Evolutionary conservation across 2,797 vertebrate genomes (phyloP).

Genomic region (Sphaeramia orbicularis): DNA sequence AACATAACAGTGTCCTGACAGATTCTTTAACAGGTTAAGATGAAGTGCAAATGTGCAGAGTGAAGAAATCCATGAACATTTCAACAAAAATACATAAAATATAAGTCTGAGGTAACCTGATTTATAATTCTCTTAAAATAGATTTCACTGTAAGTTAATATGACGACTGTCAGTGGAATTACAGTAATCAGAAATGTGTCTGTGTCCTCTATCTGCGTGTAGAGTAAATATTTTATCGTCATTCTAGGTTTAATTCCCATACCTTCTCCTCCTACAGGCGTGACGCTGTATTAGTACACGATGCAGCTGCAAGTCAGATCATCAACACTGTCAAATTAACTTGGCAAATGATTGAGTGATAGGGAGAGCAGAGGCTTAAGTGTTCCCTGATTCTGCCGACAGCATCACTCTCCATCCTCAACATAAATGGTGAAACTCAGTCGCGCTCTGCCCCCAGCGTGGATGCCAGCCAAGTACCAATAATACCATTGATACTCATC

Average conservation of each 20-base stretch:
- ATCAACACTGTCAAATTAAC: constrained; percentile 54
- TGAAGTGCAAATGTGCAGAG: not conserved
- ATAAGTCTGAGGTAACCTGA: constrained; percentile 6
- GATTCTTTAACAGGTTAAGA: not conserved
- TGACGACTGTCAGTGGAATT: constrained; percentile 13
- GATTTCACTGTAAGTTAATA: constrained; percentile 1
- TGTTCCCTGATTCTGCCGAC: constrained; percentile 70
- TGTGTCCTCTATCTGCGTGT: constrained; percentile 27
- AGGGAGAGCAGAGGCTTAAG: constrained; percentile 65
- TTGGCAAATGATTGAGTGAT: constrained; percentile 51
- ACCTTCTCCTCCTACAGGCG: constrained; percentile 21
- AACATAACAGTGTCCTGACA: not conserved
- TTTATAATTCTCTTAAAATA: constrained; percentile 3
- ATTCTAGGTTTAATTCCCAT: constrained; percentile 25
- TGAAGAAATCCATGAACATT: not conserved
- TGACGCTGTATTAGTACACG: constrained; percentile 12
- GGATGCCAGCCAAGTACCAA: constrained; percentile 72
- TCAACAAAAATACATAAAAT: too few relatives aligned
- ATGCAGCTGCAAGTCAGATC: constrained; percentile 48
- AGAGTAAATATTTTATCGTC: constrained; percentile 30
- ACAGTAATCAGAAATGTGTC: constrained; percentile 3
- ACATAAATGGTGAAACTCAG: constrained; percentile 78
- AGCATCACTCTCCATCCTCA: constrained; percentile 57
- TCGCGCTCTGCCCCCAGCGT: constrained; percentile 61
- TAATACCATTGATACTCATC: constrained; percentile 72